phyloP scores from a whole-genome alignment of 2,888 invertebrate genomes.

The Trichopria drosophilae region DNA sequence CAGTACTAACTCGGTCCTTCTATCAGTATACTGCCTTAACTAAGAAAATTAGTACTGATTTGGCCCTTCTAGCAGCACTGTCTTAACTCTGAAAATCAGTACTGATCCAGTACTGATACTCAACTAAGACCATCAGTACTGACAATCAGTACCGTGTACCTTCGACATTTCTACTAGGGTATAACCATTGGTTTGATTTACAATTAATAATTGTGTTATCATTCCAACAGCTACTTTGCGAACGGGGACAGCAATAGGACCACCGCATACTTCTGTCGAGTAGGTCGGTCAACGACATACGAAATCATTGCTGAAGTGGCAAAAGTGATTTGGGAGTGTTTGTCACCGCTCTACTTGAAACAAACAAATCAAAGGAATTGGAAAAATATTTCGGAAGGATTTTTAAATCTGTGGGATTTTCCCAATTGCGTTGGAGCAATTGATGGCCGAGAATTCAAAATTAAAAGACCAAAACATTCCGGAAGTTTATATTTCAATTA shows the following conservation, averaged over 20 bases:
- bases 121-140: too few relatives aligned
- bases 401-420: background rate
- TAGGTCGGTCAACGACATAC: background rate
- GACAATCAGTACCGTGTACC: too few relatives aligned
- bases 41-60: too few relatives aligned
- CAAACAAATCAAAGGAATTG: background rate
- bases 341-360: background rate
- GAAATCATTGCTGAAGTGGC: background rate
- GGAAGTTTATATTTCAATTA: constrained; percentile 9
- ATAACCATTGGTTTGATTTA: too few relatives aligned
- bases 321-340: background rate
- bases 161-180: too few relatives aligned
- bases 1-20: too few relatives aligned
- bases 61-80: too few relatives aligned
- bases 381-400: background rate
- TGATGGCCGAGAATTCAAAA: constrained; percentile 7
- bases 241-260: background rate
- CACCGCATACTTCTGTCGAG: background rate
- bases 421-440: constrained; percentile 11
- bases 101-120: too few relatives aligned
- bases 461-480: background rate
- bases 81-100: too few relatives aligned
- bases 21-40: too few relatives aligned
- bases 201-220: too few relatives aligned
- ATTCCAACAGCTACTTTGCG: background rate